Evolutionary conservation across 2,797 vertebrate species (phyloP).

Genomic region (Danio albolineatus): DNA sequence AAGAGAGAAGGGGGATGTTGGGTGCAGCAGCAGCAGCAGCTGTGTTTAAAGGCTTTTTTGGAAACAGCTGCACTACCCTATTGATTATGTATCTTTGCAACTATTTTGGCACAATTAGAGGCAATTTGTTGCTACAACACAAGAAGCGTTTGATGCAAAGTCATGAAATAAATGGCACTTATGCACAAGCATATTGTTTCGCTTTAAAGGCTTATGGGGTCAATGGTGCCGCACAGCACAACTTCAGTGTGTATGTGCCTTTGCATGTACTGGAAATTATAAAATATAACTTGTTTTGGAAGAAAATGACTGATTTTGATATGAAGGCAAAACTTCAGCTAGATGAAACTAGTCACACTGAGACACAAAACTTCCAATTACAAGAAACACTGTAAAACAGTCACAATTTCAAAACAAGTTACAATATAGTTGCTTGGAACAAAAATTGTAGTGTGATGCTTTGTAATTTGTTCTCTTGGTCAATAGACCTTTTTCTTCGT

Average conservation of each 20-base stretch:
- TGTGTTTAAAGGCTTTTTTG: slow-evolving; percentile 81
- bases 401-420: no score
- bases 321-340: no score
- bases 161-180: slow-evolving; percentile 62
- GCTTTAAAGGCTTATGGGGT: slow-evolving; percentile 35
- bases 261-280: neutral
- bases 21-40: slow-evolving; percentile 75
- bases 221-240: slow-evolving; percentile 21
- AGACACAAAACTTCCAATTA: no score
- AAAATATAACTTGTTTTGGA: neutral
- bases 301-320: no score
- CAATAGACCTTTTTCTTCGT: no score
- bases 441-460: no score
- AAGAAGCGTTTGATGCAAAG: slow-evolving; percentile 68
- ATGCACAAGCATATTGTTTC: slow-evolving; percentile 33
- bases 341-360: no score
- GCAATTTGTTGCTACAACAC: slow-evolving; percentile 71
- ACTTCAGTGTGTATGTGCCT: slow-evolving; percentile 18
- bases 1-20: slow-evolving; percentile 62
- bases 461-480: no score
- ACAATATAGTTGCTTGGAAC: no score
- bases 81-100: slow-evolving; percentile 77
- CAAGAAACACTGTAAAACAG: no score
- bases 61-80: slow-evolving; percentile 75
- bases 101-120: slow-evolving; percentile 72